A percentile compares a stretch with the other conserved stretches of the same genome.
These are phyloP conservation scores for Lissocephala sabroskyi DNA, from an alignment of 2,888 invertebrate species.

Conservation along the genomic window DNA sequence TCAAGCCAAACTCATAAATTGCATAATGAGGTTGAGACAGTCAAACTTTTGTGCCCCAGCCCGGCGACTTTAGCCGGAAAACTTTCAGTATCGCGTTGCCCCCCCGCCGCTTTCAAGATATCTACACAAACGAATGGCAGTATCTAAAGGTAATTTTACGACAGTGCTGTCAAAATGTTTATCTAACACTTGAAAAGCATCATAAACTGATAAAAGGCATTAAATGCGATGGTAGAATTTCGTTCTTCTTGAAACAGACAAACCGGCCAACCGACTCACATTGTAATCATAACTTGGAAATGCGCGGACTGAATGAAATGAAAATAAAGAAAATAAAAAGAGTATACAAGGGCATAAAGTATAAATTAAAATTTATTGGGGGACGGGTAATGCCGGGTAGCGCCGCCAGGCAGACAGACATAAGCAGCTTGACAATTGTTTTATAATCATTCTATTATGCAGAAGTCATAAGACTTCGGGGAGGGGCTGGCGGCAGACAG, in stretches of 20 bases:
- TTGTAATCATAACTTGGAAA: not conserved
- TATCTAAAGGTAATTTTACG: conserved; percentile 36
- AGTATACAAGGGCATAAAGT: not conserved
- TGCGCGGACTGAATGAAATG: not conserved
- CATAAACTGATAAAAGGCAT: conserved; percentile 38
- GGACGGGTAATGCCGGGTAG: not conserved
- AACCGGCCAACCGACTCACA: too few species aligned
- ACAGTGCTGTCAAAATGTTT: conserved; percentile 55
- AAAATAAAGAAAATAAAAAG: not conserved
- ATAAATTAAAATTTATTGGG: not conserved
- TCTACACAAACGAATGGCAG: not conserved
- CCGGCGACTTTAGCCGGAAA: too few species aligned
- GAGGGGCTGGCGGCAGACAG: not conserved
- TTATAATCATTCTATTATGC: conserved; percentile 52
- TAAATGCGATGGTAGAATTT: too few species aligned
- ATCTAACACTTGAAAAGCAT: conserved; percentile 48
- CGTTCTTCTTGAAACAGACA: too few species aligned
- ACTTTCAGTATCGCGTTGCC: not conserved
- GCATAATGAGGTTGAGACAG: not conserved
- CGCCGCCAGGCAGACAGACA: not conserved
- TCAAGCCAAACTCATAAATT: conserved; percentile 1
- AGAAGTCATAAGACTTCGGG: not conserved
- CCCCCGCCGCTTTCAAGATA: not conserved
- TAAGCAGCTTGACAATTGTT: conserved; percentile 48
- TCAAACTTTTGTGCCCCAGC: not conserved